Base-by-base conservation (phyloP, 2,113 vertebrate species). In the Prochilodus magdalenae region DNA sequence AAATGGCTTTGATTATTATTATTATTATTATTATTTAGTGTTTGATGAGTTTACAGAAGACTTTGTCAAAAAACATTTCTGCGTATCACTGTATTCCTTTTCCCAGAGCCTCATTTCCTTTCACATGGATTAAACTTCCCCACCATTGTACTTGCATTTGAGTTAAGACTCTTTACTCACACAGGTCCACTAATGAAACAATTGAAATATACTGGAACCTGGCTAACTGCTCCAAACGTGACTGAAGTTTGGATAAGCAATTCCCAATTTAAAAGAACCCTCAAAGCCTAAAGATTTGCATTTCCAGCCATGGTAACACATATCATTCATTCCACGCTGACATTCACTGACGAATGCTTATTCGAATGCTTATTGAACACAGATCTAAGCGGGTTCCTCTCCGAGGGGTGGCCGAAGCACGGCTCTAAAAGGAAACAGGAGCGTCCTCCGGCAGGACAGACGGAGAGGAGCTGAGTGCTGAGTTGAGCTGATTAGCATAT, bases 401-500 rank as follows among this genome's bases (percentile, higher is more conserved):
- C 27, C 29, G 33, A 40, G 36, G 22, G 60, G 71, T 73, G 75
- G 47, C 44, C 33, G 44, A 74, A 33, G 69, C 81, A 70, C 59
- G 59, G 26, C 81, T 75, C 77, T 79, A 79, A 81, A 86, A 81
- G 76, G 72, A 86, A 84, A 85, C 88, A 82, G 86, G 87, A 86
- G 75, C 77, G 75, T 84, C 62, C 80, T 77, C 73, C 63, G 65
- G 78, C 80, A 79, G 74, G 63, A 89, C 85, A 86, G 85, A 91
- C 91, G 91, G 88, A 90, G 86, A 79, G 83, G 90, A 89, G 87
- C 79, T 83, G 85, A 84, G 89, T 90, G 91, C 92, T 91, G 89
- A 90, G 92, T 91, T 94, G 91, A 66, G 0, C 91, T 92, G 91
- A 95, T 95, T 94, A 94, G 92, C 94, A 96, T 94, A 94, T 94